Base-by-base conservation (phyloP, 2,797 vertebrate genomes). In the Spinus pinus region DNA sequence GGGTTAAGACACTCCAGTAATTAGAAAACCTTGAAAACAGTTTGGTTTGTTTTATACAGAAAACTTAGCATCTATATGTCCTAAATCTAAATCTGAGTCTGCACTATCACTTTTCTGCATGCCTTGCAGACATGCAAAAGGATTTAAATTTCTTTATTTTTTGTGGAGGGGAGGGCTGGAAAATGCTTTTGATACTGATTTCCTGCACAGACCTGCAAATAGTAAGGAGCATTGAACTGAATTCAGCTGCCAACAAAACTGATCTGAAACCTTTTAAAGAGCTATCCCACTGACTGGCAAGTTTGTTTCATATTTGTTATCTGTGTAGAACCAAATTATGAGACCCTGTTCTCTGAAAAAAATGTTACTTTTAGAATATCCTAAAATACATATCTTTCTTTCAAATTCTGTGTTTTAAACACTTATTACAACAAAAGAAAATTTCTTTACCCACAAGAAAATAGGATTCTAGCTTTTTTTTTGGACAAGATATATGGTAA, bases 381-480 rank as follows among this genome's bases (percentile, higher is more conserved):
- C 70, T 96, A 86, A 93, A 91, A 28, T 91, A 86, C 12, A 5
- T 16, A 50, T 28, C 6, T 87, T 77, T 65, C 21, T 69, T 81
- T 90, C 27, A 60, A 42, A 67, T 73, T 67, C 81, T 66, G 11
- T 91, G 2, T 93, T 90, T 96, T 41, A 81, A 82, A 65, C 31
- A 50, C 54, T 93, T 81, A 60, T 82, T 92, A 81, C 82, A 96
- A 83, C 54, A 60, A 83, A 69, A 72, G 31, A 88, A 54, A 19
- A 90, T 89, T 93, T 95, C 41, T 60, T 97, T 73, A 58, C 71
- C 60, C 58, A 64, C 64, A 93, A 84, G 47, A 96, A 95, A 95
- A 94, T 66, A 67, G 58, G 33, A 75, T 90, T 95, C 27, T 89
- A 80, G 58, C 51, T 54, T 90, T 90, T 86, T 30, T 78, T 78